These are phyloP conservation scores for Dallia pectoralis DNA, from an alignment of 2,797 vertebrate genomes.

Conservation along the genomic window DNA sequence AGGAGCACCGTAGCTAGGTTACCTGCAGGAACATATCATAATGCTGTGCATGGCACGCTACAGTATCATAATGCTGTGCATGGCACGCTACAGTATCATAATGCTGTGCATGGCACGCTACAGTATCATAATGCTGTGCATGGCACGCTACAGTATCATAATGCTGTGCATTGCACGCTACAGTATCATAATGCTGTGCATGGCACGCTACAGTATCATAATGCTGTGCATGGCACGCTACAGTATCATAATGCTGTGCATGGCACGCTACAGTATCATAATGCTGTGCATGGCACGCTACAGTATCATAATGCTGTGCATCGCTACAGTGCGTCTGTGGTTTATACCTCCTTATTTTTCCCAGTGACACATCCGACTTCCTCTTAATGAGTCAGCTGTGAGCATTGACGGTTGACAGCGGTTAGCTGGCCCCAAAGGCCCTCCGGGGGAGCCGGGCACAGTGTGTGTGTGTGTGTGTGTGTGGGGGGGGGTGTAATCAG, in stretches of 20 bases:
- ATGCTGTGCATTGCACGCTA: background rate
- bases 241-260: too few relatives aligned
- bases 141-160: too few relatives aligned
- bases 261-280: too few relatives aligned
- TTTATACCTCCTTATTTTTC: conserved; percentile 62
- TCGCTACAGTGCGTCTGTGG: conserved; percentile 31
- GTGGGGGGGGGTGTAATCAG: conserved; percentile 68
- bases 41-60: background rate
- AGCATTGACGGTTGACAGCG: conserved; percentile 60
- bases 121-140: too few relatives aligned
- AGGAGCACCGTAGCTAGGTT: background rate
- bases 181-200: too few relatives aligned
- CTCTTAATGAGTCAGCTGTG: conserved; percentile 64
- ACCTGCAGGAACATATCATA: background rate
- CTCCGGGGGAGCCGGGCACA: conserved; percentile 42
- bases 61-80: too few relatives aligned
- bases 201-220: too few relatives aligned
- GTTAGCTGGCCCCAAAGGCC: conserved; percentile 49
- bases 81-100: too few relatives aligned
- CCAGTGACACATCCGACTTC: conserved; percentile 54
- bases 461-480: conserved; percentile 29
- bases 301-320: too few relatives aligned
- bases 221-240: too few relatives aligned
- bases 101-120: background rate
- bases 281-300: background rate